Evolutionary conservation across 2,888 invertebrate genomes (phyloP), one percentile per base, ranked within the genome.

Genomic region (Tipula unca): DNA sequence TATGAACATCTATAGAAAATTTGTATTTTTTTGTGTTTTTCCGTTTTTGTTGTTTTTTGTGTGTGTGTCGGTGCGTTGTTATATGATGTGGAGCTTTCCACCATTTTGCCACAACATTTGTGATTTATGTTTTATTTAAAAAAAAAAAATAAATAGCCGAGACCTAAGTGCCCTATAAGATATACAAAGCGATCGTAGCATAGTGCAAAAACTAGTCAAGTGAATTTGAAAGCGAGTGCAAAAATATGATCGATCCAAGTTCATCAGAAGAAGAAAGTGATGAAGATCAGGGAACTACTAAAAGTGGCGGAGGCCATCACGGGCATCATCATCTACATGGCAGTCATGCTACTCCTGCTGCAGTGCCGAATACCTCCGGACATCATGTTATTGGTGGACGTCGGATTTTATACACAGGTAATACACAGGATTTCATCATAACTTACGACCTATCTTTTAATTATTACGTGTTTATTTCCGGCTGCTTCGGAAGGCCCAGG

Each of bases 211-310:
- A 25, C 69, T 69, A 54, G 17, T 48, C 48, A 5, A 32, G 32
- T 1, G 4, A 32, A 32, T 39, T 39, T 10, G 39, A n/a, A 4
- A 32, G 32, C 32, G 32, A 32, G 32, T 32, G 32, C 32, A 32
- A 6, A 32, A 32, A 32, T n/a, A 98, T 98, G 98, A 97, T 98
- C 91, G 97, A 98, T 91, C 98, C 98, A 88, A 98, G 98, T 91
- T 98, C 98, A 88, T 98, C 98, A 87, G 98, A 98, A 91, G 98
- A 98, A 91, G 98, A 98, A 90, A 97, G 95, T 88, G 98, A 98
- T 88, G 97, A 97, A 91, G 97, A 97, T 91, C 95, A 94, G 92
- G 92, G 93, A 91, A 89, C 93, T 88, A 88, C 90, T 88, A 89
- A 90, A 86, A 87, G 89, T 87, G 88, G 89, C 88, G 88, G 89